Conservation (phyloP, 23 tunicate genomes). For the Trididemnum clinides region DNA sequence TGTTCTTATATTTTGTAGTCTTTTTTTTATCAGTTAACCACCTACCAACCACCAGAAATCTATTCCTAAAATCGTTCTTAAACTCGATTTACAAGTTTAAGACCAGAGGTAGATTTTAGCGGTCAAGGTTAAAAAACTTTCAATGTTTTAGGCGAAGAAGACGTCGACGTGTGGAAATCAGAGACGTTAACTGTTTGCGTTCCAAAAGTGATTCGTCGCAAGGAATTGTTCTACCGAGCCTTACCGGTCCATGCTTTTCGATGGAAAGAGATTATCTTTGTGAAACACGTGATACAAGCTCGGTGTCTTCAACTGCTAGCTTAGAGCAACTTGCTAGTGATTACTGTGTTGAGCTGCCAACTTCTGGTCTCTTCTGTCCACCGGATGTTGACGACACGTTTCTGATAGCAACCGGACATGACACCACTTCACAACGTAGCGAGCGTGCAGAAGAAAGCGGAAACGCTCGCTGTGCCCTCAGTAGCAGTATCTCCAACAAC, state of each 20-base stretch:
- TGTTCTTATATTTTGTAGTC: no score
- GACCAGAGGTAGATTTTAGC: no score
- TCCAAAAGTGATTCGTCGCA: not conserved
- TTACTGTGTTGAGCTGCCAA: slow-evolving; percentile 15
- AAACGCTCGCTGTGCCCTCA: slow-evolving; percentile 6
- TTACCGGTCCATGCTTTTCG: not conserved
- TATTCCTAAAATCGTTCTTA: no score
- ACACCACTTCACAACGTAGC: not conserved
- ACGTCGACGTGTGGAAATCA: slow-evolving; percentile 73
- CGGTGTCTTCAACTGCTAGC: slow-evolving; percentile 10
- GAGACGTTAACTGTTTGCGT: slow-evolving; percentile 50
- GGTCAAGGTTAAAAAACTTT: no score
- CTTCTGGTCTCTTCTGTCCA: not conserved
- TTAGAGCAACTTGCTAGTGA: not conserved
- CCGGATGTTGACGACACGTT: slow-evolving; percentile 30
- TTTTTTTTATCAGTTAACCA: no score
- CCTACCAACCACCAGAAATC: no score
- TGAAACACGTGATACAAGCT: not conserved
- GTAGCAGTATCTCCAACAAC: no score
- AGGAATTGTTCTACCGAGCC: not conserved
- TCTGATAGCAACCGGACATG: slow-evolving; percentile 31
- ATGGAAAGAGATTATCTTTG: not conserved
- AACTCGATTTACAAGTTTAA: no score
- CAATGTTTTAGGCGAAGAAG: slow-evolving; percentile 75
- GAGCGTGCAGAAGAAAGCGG: slow-evolving; percentile 10